Evolutionary conservation across 2,888 invertebrate genomes (phyloP), one percentile per base, ranked within the genome.

Genomic region (Litoditis marina): DNA sequence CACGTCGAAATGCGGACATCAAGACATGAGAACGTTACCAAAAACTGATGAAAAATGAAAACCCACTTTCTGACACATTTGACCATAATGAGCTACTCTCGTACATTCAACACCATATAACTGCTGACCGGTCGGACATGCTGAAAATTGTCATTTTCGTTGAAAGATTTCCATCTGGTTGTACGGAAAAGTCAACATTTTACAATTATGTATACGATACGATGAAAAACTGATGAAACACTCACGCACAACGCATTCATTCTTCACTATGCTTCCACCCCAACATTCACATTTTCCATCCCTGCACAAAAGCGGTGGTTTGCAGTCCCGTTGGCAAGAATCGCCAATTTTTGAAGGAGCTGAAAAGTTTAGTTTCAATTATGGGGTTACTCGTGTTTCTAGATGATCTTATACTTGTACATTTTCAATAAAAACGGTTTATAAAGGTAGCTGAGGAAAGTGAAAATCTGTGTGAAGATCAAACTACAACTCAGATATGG

Each of bases 211-310:
- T 7, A 49, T 32, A n/a, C n/a, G n/a, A n/a, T n/a, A n/a, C n/a
- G n/a, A n/a, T n/a, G n/a, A n/a, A n/a, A n/a, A n/a, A n/a, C n/a
- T n/a, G n/a, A n/a, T n/a, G n/a, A 31, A 32, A n/a, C 32, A 78
- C 82, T 75, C 66, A 82, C 82, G 76, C 51, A 82, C 82, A 42
- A 75, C 74, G 68, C 82, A 82, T 63, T 78, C 73, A 44, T 77
- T 80, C 58, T 80, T 77, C 30, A 78, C 66, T 44, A 81, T 73
- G 54, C 79, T 79, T 16, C 81, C 81, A 44, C 82, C 80, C 78
- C 79, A 83, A 61, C 82, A 82, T 42, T 82, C 82, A 69, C 82
- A 82, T 55, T 78, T 79, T 16, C 82, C 81, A 60, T 82, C 79
- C 25, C 82, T 63, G 61, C 82, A 82, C 52, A 83, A 61, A 46